These are phyloP conservation scores for Tyrophagus putrescentiae DNA, from an alignment of 1,140 invertebrate genomes.

Conservation along the genomic window DNA sequence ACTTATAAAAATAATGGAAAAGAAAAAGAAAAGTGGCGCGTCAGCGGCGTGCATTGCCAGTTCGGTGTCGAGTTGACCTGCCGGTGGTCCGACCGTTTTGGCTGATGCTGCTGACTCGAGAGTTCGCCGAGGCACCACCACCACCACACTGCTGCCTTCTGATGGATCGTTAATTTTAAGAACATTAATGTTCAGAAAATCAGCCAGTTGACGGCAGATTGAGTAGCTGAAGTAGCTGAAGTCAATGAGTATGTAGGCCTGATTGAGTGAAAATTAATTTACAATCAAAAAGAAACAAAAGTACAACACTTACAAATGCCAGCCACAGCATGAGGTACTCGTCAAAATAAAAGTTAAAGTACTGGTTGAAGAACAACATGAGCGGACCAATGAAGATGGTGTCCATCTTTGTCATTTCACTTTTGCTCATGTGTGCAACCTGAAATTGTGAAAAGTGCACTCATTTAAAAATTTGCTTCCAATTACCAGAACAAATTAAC, in stretches of 20 bases:
- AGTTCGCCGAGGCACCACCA: no score
- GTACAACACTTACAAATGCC: slow-evolving; percentile 53
- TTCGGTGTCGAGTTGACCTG: neutral
- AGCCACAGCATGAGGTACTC: slow-evolving; percentile 82
- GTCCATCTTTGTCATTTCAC: slow-evolving; percentile 91
- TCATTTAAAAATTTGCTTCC: slow-evolving; percentile 14
- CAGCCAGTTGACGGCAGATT: slow-evolving; percentile 19
- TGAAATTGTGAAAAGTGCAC: slow-evolving; percentile 37
- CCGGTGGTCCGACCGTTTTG: slow-evolving; percentile 3
- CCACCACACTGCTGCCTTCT: no score
- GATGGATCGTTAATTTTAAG: slow-evolving; percentile 22
- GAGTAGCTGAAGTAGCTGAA: slow-evolving; percentile 16
- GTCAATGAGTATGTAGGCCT: slow-evolving; percentile 22
- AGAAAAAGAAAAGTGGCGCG: neutral
- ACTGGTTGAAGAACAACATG: slow-evolving; percentile 92
- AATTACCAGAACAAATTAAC: no score
- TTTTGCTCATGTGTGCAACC: slow-evolving; percentile 98
- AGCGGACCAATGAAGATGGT: slow-evolving; percentile 75
- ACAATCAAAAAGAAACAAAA: slow-evolving; percentile 2
- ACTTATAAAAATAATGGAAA: neutral
- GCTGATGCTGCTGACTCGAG: neutral
- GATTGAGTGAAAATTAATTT: slow-evolving; percentile 8
- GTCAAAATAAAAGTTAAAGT: slow-evolving; percentile 82
- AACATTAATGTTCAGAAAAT: slow-evolving; percentile 19
- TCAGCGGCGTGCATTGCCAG: slow-evolving; percentile 17